Conservation (phyloP, 2,797 vertebrate genomes). For the Platalea minor region DNA sequence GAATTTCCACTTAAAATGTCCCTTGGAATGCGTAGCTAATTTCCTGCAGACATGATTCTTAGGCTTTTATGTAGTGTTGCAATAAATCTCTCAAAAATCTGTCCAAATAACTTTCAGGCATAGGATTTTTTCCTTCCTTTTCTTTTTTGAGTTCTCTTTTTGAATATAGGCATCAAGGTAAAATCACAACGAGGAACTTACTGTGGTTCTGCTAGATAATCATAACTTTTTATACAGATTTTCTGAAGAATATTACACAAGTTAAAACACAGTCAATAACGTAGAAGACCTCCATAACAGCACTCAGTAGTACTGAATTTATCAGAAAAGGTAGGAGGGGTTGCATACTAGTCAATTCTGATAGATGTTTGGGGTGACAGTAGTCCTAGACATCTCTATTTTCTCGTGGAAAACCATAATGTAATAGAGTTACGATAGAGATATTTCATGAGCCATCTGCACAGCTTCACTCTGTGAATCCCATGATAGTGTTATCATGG, state of each 20-base stretch:
- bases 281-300: not conserved
- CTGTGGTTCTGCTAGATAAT: not conserved
- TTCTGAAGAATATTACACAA: not conserved
- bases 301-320: not conserved
- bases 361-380: not conserved
- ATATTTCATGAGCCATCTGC: not conserved
- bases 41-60: conserved; percentile 66
- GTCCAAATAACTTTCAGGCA: conserved; percentile 24
- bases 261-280: not conserved
- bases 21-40: conserved; percentile 68
- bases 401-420: not conserved
- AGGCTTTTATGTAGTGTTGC: conserved; percentile 45
- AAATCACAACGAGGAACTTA: not conserved
- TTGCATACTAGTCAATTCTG: not conserved
- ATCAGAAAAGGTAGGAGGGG: not conserved
- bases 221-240: not conserved
- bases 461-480: not conserved
- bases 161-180: not conserved
- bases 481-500: not conserved
- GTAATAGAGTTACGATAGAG: not conserved
- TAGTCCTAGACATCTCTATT: not conserved
- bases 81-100: conserved; percentile 55
- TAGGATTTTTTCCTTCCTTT: not conserved
- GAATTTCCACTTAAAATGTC: conserved; percentile 54
- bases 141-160: not conserved